Evolutionary conservation across 2,888 invertebrate species (phyloP).

Genomic region (Drosophila leonis): DNA sequence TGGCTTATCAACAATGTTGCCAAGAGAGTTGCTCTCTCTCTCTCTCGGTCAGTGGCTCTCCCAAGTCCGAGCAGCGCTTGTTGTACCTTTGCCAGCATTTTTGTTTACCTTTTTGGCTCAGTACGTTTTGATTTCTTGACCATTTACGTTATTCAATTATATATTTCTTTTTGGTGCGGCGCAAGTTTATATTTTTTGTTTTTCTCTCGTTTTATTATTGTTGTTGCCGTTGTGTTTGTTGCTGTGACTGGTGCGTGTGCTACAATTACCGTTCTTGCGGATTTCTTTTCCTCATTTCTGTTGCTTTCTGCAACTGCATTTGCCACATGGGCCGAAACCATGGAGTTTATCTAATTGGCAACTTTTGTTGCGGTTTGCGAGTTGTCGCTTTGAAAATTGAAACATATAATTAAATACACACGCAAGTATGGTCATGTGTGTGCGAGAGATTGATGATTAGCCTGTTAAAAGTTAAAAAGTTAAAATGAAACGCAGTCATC

Average conservation of each 20-base stretch:
- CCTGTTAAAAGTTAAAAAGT: constrained; percentile 42
- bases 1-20: constrained; percentile 73
- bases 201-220: constrained; percentile 2
- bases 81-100: constrained; percentile 74
- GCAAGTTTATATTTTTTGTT: constrained; percentile 30
- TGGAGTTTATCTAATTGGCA: constrained; percentile 44
- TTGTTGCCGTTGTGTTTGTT: neutral
- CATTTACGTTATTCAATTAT: constrained; percentile 78
- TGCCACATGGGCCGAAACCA: constrained; percentile 62
- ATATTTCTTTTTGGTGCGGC: constrained; percentile 61
- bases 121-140: constrained; percentile 80
- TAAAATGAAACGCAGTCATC: constrained; percentile 60
- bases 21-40: constrained; percentile 36
- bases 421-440: neutral
- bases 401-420: constrained; percentile 42
- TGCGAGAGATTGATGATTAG: constrained; percentile 66
- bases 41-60: constrained; percentile 9
- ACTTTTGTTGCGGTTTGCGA: constrained; percentile 18
- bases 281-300: constrained; percentile 32
- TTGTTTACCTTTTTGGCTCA: constrained; percentile 79
- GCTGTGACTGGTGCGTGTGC: constrained; percentile 58
- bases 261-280: constrained; percentile 72
- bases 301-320: constrained; percentile 64
- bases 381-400: constrained; percentile 41
- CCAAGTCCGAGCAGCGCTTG: constrained; percentile 23